Evolutionary conservation across 1,140 invertebrate genomes (phyloP).

Genomic region (Cydia amplana): DNA sequence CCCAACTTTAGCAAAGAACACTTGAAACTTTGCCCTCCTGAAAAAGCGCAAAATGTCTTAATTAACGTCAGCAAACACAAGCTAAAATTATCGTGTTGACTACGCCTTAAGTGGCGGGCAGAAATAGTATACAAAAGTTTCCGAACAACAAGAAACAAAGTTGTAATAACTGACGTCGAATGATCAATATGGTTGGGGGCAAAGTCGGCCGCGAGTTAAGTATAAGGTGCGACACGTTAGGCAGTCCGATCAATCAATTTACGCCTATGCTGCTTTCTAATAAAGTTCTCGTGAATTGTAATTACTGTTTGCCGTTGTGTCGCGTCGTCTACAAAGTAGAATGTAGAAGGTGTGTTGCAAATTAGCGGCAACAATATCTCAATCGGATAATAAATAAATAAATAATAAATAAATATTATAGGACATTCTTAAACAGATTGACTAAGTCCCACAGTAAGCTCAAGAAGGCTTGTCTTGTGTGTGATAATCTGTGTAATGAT

Average conservation of each 20-base stretch:
- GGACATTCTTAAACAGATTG: too few species aligned
- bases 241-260: slow-evolving; percentile 18
- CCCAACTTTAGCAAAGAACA: background rate
- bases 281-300: background rate
- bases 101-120: background rate
- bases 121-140: slow-evolving; percentile 34
- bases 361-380: background rate
- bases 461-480: too few species aligned
- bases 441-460: too few species aligned
- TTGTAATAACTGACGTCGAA: slow-evolving; percentile 56
- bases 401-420: too few species aligned
- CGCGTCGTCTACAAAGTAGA: background rate
- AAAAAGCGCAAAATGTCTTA: background rate
- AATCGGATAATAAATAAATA: too few species aligned
- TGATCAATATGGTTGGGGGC: slow-evolving; percentile 59
- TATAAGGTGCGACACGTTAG: slow-evolving; percentile 14
- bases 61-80: slow-evolving; percentile 5
- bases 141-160: slow-evolving; percentile 47
- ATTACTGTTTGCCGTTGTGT: background rate
- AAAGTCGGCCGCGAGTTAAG: slow-evolving; percentile 40
- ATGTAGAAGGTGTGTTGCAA: background rate
- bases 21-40: background rate
- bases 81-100: slow-evolving; percentile 30
- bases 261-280: background rate
- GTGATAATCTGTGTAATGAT: too few species aligned